A percentile compares a stretch with the other conserved stretches of the same genome.
Evolutionary conservation across 53 echinoderm and acorn worm species (phyloP).

Genomic region (Apostichopus leukothele): DNA sequence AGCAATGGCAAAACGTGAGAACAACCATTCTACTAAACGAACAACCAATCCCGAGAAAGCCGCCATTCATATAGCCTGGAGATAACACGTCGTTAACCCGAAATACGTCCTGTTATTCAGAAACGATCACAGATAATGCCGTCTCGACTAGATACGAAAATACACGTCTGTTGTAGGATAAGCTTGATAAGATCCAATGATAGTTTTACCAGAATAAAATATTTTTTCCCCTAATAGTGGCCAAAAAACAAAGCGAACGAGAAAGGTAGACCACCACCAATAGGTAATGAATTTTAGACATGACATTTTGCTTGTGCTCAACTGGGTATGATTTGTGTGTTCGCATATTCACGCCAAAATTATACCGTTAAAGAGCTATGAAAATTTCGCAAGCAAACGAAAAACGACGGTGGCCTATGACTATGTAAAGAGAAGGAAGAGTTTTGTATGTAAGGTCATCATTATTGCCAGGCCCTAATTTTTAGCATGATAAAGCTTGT

Average conservation of each 20-base stretch:
- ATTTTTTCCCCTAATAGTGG: background rate
- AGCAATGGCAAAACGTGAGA: constrained; percentile 46
- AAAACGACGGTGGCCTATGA: too few relatives aligned
- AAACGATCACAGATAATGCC: constrained; percentile 29
- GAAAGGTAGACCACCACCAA: background rate
- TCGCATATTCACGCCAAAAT: too few relatives aligned
- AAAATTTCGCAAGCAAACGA: too few relatives aligned
- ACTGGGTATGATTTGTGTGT: too few relatives aligned
- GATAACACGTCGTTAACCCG: constrained; percentile 44
- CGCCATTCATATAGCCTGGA: constrained; percentile 36
- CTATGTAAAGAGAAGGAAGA: too few relatives aligned
- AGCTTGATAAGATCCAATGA: background rate
- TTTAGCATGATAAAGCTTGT: too few relatives aligned
- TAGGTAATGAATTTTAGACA: too few relatives aligned
- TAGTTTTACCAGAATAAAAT: background rate
- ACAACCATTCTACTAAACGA: constrained; percentile 27
- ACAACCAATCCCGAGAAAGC: constrained; percentile 44
- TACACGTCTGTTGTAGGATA: background rate
- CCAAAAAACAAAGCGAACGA: background rate
- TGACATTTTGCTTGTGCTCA: too few relatives aligned
- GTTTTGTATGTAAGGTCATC: too few relatives aligned
- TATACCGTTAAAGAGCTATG: too few relatives aligned
- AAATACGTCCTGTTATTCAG: constrained; percentile 47
- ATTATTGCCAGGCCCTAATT: too few relatives aligned
- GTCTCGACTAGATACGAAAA: constrained; percentile 20